A percentile compares a stretch with the other conserved stretches of the same genome.
Conservation (phyloP, 2,888 invertebrate genomes). For the Liodrosophila aerea region DNA sequence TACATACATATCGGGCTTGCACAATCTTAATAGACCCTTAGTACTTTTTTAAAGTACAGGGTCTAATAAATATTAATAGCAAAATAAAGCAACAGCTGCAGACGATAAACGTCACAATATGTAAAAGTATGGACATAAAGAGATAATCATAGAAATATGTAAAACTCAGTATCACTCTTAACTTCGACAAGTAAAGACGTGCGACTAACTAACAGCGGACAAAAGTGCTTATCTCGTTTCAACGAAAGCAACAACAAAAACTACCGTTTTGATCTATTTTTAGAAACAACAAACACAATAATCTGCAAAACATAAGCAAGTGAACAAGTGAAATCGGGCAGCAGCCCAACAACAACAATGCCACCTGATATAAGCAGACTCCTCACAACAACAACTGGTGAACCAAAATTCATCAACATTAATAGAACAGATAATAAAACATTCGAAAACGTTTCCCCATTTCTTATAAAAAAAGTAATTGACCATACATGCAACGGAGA, state of each 20-base stretch:
- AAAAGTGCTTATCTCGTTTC: background rate
- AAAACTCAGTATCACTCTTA: slow-evolving; percentile 7
- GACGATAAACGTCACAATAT: no score
- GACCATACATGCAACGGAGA: slow-evolving; percentile 17
- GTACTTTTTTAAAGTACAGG: no score
- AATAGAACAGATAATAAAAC: slow-evolving; percentile 15
- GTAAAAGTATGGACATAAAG: no score
- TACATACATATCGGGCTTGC: no score
- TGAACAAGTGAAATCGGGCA: background rate
- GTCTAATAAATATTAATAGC: no score
- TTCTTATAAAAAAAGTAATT: slow-evolving; percentile 23
- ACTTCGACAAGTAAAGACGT: slow-evolving; percentile 14
- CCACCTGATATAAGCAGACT: slow-evolving; percentile 8
- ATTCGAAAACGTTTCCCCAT: slow-evolving; percentile 16
- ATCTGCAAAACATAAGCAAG: background rate
- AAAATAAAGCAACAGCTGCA: no score
- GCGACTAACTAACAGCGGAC: background rate
- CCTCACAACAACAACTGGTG: slow-evolving; percentile 5
- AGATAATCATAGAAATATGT: no score
- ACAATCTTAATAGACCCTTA: no score
- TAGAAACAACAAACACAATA: slow-evolving; percentile 2
- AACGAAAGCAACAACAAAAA: background rate
- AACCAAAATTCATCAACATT: slow-evolving; percentile 17
- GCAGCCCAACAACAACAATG: slow-evolving; percentile 7
- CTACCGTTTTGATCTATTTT: background rate